These are phyloP conservation scores for Leptopilina myrica DNA, from an alignment of 2,888 invertebrate genomes.

Conservation along the genomic window DNA sequence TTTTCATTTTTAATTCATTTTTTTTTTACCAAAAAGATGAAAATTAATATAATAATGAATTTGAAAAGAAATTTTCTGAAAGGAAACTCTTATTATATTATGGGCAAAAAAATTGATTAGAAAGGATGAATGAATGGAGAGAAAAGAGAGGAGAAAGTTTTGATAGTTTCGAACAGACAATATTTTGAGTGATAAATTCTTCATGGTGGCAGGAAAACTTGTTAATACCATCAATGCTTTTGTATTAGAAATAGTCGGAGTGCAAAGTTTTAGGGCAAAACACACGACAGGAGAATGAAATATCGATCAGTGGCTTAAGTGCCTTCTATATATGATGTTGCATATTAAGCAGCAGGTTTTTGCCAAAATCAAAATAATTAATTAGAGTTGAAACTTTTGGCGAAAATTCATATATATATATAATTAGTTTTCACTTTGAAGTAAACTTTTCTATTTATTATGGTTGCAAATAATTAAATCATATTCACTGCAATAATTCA, in stretches of 20 bases:
- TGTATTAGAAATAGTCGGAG: slow-evolving; percentile 7
- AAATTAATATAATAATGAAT: too few species aligned
- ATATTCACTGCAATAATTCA: too few species aligned
- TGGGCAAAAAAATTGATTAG: background rate
- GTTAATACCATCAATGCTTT: slow-evolving; percentile 25
- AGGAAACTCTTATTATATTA: background rate
- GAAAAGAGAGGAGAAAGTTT: background rate
- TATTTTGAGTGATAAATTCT: slow-evolving; percentile 2
- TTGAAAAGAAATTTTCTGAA: too few species aligned
- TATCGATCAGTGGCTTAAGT: slow-evolving; percentile 21
- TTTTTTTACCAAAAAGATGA: too few species aligned
- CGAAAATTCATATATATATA: too few species aligned
- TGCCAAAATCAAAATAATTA: slow-evolving; percentile 24
- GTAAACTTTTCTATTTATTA: too few species aligned
- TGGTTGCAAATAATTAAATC: too few species aligned
- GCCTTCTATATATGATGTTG: slow-evolving; percentile 16
- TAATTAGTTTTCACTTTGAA: too few species aligned
- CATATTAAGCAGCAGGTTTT: slow-evolving; percentile 21
- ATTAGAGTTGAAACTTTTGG: background rate
- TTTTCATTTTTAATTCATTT: too few species aligned
- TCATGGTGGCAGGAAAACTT: background rate
- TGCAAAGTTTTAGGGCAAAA: slow-evolving; percentile 38
- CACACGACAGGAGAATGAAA: slow-evolving; percentile 27
- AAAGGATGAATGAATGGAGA: background rate
- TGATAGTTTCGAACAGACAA: background rate